Evolutionary conservation across 2,797 vertebrate genomes (phyloP), one percentile per base, ranked within the genome.

Genomic region (Coregonus suidteri): DNA sequence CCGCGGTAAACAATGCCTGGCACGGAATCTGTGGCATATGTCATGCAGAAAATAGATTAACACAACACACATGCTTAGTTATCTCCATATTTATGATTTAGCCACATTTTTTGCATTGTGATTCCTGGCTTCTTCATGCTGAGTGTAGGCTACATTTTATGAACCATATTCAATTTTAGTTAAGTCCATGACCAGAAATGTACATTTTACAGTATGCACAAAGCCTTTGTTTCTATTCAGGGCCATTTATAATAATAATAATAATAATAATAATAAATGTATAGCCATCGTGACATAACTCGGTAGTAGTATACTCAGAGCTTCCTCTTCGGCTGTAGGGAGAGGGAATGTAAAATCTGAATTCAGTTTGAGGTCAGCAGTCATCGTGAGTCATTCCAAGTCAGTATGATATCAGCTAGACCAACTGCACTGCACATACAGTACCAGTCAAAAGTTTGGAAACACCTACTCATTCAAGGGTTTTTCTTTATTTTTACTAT

Each of bases 341-440:
- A 62, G 59, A 62, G 59, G 1, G 59, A 47, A 47, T 62, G 7
- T 11, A 67, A 31, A 31, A 66, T 67, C 30, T 35, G 70, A 53
- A 71, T 71, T 71, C 25, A 35, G 70, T 71, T 47, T 47, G 68
- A 41, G 18, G 18, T 20, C 35, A 47, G 35, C 69, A 71, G 69
- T 25, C 20, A 25, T 20, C 20, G 20, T 62, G 59, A 62, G 6
- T 62, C n/a, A 62, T 20, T 25, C n/a, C 20, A 13, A 25, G 20
- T 62, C n/a, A 25, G 20, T 62, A 25, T 47, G n/a, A n/a, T 62
- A 7, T 62, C n/a, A 6, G 5, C 6, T n/a, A 25, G 6, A 62
- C 59, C 18, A 59, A 59, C 1, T 1, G 59, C 59, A 62, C 18
- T 59, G 6, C 20, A 62, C 59, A 11, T 5, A n/a, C 31, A 34